Percentiles rank a stretch among this genome's conserved stretches.
These are phyloP conservation scores for Drosophila paulistorum DNA, from an alignment of 1,140 invertebrate genomes.

Conservation along the genomic window DNA sequence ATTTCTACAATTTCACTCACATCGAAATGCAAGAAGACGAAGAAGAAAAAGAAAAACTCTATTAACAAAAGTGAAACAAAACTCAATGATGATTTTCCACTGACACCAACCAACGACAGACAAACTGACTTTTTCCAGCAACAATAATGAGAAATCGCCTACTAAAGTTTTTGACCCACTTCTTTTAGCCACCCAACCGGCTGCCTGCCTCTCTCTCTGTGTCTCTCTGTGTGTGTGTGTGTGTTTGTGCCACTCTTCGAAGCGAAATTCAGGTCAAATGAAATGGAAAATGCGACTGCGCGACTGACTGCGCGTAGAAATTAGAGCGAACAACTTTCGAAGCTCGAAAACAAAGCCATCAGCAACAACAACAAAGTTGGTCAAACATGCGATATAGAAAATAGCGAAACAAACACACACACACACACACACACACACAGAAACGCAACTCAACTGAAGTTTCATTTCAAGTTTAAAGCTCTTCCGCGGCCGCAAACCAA, in stretches of 20 bases:
- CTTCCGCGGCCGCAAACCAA: constrained; percentile 67
- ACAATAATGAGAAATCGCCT: constrained; percentile 54
- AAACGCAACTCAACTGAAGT: constrained; percentile 43
- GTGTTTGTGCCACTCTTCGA: neutral
- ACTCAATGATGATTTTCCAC: constrained; percentile 17
- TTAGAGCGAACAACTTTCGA: constrained; percentile 70
- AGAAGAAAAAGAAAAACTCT: constrained; percentile 12
- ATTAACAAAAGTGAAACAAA: constrained; percentile 71
- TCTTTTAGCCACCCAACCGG: neutral
- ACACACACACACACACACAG: neutral
- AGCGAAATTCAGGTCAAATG: constrained; percentile 81
- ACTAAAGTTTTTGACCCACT: constrained; percentile 63
- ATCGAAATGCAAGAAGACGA: neutral
- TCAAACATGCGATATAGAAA: constrained; percentile 72
- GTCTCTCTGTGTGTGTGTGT: neutral
- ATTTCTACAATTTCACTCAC: constrained; percentile 72
- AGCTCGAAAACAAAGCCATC: constrained; percentile 22
- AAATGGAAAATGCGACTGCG: constrained; percentile 74
- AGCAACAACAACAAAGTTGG: constrained; percentile 59
- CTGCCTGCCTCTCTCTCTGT: neutral
- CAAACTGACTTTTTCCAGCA: constrained; percentile 65
- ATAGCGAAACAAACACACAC: constrained; percentile 53
- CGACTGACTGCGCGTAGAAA: constrained; percentile 72
- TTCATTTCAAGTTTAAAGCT: constrained; percentile 81
- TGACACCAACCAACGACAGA: constrained; percentile 21